phyloP scores from a whole-genome alignment of 2,888 invertebrate species.

The Euzetes globulus region DNA sequence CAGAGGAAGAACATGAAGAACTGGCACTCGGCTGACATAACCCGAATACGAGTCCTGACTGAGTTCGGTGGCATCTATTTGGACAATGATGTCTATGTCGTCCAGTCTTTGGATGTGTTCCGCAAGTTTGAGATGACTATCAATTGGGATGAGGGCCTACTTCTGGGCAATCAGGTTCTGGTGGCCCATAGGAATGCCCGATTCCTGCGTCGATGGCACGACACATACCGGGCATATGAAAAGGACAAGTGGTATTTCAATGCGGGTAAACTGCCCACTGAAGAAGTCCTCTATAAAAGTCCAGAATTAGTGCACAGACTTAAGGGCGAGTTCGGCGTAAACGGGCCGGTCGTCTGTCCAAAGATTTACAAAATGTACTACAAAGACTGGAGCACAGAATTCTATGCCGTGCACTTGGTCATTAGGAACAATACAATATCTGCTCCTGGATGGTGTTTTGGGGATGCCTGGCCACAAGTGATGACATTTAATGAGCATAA shows the following conservation, averaged over 20 bases:
- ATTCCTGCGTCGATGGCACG: constrained; percentile 47
- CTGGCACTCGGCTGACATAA: constrained; percentile 48
- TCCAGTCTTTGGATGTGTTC: constrained; percentile 46
- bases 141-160: constrained; percentile 46
- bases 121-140: constrained; percentile 47
- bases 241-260: constrained; percentile 46
- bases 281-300: constrained; percentile 44
- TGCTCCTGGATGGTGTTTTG: neutral
- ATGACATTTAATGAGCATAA: neutral
- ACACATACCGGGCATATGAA: constrained; percentile 46
- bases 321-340: constrained; percentile 46
- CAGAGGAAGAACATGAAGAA: neutral
- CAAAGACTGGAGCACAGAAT: constrained; percentile 45
- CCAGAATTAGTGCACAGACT: constrained; percentile 47
- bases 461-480: neutral
- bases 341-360: constrained; percentile 45
- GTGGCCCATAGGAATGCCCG: constrained; percentile 47
- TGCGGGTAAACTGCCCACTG: constrained; percentile 48
- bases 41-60: constrained; percentile 46
- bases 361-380: constrained; percentile 43
- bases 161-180: constrained; percentile 46
- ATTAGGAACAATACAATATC: neutral
- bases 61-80: constrained; percentile 48
- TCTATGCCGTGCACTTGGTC: constrained; percentile 47
- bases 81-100: constrained; percentile 47